Percentiles rank a stretch among this genome's conserved stretches.
Conservation (phyloP, 2,113 vertebrate genomes). For the Pseudorhombus dupliciocellatus region DNA sequence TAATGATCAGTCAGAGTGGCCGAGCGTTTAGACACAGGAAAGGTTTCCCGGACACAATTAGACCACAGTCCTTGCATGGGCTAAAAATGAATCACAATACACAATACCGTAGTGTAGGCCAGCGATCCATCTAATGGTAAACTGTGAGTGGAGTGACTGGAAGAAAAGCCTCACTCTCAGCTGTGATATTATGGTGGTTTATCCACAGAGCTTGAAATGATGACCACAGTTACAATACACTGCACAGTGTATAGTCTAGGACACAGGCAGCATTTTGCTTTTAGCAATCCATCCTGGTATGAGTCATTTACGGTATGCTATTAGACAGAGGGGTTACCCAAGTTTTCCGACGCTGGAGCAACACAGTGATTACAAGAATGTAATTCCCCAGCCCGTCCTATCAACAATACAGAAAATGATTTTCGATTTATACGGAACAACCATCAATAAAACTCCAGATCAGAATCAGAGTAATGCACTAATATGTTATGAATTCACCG, state of each 20-base stretch:
- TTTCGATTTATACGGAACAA: background rate
- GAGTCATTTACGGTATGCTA: conserved; percentile 71
- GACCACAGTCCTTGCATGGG: conserved; percentile 65
- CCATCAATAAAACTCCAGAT: background rate
- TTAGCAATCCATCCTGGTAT: conserved; percentile 55
- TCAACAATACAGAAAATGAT: conserved; percentile 7
- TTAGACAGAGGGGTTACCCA: conserved; percentile 57
- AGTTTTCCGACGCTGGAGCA: conserved; percentile 53
- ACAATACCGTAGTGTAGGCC: conserved; percentile 69
- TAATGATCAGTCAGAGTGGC: conserved; percentile 77
- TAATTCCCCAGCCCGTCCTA: conserved; percentile 1
- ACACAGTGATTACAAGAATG: conserved; percentile 29
- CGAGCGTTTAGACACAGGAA: conserved; percentile 69
- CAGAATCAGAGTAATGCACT: background rate
- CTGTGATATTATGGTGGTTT: conserved; percentile 72
- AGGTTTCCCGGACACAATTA: conserved; percentile 78
- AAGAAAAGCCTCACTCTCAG: conserved; percentile 76
- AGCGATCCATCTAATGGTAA: conserved; percentile 69
- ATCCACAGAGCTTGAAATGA: conserved; percentile 64
- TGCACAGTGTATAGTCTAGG: conserved; percentile 64
- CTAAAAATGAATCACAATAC: conserved; percentile 77
- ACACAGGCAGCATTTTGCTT: conserved; percentile 61
- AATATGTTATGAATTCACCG: background rate
- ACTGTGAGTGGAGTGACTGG: conserved; percentile 74
- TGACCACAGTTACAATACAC: conserved; percentile 69